A percentile compares a stretch with the other conserved stretches of the same genome.
phyloP scores from a whole-genome alignment of 1,140 invertebrate species.

The Dendroctonus ponderosae region DNA sequence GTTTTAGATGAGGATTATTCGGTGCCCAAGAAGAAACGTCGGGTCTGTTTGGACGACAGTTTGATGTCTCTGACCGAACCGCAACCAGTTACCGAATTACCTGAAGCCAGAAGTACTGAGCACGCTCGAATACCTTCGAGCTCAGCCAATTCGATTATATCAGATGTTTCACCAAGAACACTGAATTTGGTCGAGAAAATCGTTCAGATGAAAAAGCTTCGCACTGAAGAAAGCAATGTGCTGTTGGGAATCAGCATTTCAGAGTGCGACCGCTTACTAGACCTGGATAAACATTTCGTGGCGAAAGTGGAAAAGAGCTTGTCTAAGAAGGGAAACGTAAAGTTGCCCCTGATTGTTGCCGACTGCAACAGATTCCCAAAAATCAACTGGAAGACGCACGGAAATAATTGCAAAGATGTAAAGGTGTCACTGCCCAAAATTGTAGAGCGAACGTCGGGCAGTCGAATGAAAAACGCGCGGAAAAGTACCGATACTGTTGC shows the following conservation, averaged over 20 bases:
- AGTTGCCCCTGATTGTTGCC: conserved; percentile 19
- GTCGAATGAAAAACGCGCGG: too few species aligned
- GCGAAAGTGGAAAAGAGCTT: conserved; percentile 24
- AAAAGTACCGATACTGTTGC: too few species aligned
- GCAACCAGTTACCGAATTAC: too few species aligned
- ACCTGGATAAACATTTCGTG: conserved; percentile 16
- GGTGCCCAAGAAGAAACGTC: conserved; percentile 36
- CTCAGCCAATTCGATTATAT: conserved; percentile 3
- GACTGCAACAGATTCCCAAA: not conserved
- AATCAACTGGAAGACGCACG: too few species aligned
- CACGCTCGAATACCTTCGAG: too few species aligned
- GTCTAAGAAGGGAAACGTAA: conserved; percentile 2
- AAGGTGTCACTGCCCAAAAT: not conserved
- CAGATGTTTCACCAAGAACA: conserved; percentile 17
- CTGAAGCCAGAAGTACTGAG: too few species aligned
- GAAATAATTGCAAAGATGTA: too few species aligned
- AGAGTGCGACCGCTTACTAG: conserved; percentile 26
- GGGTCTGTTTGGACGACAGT: conserved; percentile 18
- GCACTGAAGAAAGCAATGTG: conserved; percentile 20
- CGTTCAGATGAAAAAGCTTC: conserved; percentile 9
- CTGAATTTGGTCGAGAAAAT: conserved; percentile 21
- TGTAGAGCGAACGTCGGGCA: too few species aligned
- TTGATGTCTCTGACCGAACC: too few species aligned
- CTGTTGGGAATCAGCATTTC: conserved; percentile 18
- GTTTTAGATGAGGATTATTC: conserved; percentile 33